Evolutionary conservation across 2,888 invertebrate species (phyloP).

Genomic region (Stomorhina lunata): DNA sequence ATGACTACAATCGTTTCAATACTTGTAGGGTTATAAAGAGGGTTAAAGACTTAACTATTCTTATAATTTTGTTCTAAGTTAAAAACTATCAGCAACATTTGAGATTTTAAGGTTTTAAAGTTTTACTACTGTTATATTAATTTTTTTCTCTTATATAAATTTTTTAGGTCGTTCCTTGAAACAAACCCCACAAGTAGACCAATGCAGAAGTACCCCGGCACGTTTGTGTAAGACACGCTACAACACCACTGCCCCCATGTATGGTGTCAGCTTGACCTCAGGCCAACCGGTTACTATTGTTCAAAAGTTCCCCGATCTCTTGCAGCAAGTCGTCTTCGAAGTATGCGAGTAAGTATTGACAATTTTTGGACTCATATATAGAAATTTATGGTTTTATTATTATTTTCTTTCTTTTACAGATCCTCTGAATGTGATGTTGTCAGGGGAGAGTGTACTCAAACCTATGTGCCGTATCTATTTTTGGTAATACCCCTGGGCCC

Average conservation of each 20-base stretch:
- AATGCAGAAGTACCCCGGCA: slow-evolving; percentile 83
- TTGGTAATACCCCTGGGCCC: slow-evolving; percentile 94
- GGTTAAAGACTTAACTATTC: no score
- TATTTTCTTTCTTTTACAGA: no score
- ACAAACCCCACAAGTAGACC: slow-evolving; percentile 73
- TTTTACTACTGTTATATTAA: neutral
- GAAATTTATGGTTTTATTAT: neutral
- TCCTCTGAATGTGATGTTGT: slow-evolving; percentile 93
- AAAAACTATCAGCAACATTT: no score
- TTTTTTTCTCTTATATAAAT: neutral
- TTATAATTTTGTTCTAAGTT: no score
- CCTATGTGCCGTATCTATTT: slow-evolving; percentile 92
- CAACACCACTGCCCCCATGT: slow-evolving; percentile 96
- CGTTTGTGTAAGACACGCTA: slow-evolving; percentile 93
- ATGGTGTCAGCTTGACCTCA: slow-evolving; percentile 94
- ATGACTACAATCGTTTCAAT: no score
- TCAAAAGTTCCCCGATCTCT: slow-evolving; percentile 94
- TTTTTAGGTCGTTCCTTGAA: slow-evolving; percentile 78
- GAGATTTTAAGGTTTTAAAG: neutral
- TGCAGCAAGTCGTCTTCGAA: slow-evolving; percentile 96
- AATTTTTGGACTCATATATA: neutral
- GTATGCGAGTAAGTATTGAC: slow-evolving; percentile 90
- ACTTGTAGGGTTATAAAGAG: no score
- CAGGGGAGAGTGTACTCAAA: slow-evolving; percentile 94
- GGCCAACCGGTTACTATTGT: slow-evolving; percentile 96